These are phyloP conservation scores for Agrypnus murinus DNA, from an alignment of 2,888 invertebrate genomes.

Conservation along the genomic window DNA sequence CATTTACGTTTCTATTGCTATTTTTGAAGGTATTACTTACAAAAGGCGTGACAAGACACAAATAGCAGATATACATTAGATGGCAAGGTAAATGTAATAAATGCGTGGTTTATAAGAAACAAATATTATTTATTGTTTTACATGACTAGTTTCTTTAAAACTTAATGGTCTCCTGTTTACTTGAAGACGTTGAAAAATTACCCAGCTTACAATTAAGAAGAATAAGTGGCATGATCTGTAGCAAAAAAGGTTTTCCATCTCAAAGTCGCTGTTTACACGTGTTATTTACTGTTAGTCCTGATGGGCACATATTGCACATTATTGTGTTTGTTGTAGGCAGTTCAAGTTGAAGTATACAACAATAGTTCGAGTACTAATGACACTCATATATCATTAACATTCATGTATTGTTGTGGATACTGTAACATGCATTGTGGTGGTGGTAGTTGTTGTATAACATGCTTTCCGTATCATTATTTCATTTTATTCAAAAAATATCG, in stretches of 20 bases:
- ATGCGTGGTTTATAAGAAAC: constrained; percentile 5
- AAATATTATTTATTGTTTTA: constrained; percentile 26
- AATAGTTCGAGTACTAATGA: constrained; percentile 32
- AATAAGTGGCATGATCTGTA: constrained; percentile 33
- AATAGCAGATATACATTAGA: no score
- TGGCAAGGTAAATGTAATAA: neutral
- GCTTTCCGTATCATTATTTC: constrained; percentile 2
- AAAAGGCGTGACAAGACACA: no score
- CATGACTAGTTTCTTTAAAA: constrained; percentile 15
- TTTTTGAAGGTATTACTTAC: no score
- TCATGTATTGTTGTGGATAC: constrained; percentile 24
- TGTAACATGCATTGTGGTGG: constrained; percentile 22
- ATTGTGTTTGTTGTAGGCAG: constrained; percentile 29
- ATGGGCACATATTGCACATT: constrained; percentile 34
- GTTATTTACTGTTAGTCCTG: constrained; percentile 28
- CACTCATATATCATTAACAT: constrained; percentile 30
- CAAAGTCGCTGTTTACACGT: constrained; percentile 40
- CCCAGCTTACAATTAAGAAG: constrained; percentile 39
- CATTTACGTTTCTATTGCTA: no score
- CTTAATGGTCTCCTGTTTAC: constrained; percentile 32
- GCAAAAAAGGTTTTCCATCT: constrained; percentile 19
- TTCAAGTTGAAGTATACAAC: constrained; percentile 1
- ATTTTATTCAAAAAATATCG: neutral
- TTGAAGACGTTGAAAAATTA: constrained; percentile 32
- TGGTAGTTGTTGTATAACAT: constrained; percentile 13